Evolutionary conservation across 2,888 invertebrate species (phyloP).

Genomic region (Hirtodrosophila trivittata): DNA sequence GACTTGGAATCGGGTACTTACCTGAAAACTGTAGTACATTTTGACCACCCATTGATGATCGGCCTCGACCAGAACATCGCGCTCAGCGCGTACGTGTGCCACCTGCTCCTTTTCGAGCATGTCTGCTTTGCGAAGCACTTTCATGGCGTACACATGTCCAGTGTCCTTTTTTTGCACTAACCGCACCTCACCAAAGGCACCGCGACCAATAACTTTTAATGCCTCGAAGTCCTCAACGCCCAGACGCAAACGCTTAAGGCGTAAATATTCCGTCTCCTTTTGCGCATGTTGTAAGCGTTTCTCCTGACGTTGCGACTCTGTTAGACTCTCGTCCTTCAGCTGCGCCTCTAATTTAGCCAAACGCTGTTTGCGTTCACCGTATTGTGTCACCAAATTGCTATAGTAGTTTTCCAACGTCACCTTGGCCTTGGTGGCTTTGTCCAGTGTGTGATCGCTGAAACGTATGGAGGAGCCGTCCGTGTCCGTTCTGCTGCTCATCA

Average conservation of each 20-base stretch:
- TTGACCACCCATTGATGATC: slow-evolving; percentile 99
- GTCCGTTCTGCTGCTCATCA: slow-evolving; percentile 78
- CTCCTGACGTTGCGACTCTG: slow-evolving; percentile 96
- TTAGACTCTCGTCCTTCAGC: slow-evolving; percentile 96
- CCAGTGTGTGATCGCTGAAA: slow-evolving; percentile 98
- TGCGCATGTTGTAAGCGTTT: slow-evolving; percentile 96
- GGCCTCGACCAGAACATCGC: slow-evolving; percentile 99
- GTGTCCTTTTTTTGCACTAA: slow-evolving; percentile 99
- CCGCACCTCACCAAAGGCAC: slow-evolving; percentile 97
- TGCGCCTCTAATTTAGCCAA: slow-evolving; percentile 97
- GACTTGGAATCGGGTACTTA: slow-evolving; percentile 50
- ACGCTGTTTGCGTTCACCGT: slow-evolving; percentile 98
- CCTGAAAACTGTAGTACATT: slow-evolving; percentile 99
- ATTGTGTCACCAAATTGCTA: slow-evolving; percentile 98
- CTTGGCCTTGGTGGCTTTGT: slow-evolving; percentile 99
- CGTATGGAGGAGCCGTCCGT: slow-evolving; percentile 87
- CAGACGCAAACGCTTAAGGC: slow-evolving; percentile 96
- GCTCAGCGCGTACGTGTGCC: slow-evolving; percentile 98
- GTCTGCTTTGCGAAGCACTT: slow-evolving; percentile 98
- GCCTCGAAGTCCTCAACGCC: slow-evolving; percentile 99
- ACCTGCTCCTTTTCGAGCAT: slow-evolving; percentile 99
- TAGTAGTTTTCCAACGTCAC: slow-evolving; percentile 99
- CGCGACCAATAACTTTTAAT: slow-evolving; percentile 96
- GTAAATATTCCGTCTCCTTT: slow-evolving; percentile 99
- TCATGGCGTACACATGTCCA: slow-evolving; percentile 99